phyloP scores from a whole-genome alignment of 2,797 vertebrate species.

The Sciaenops ocellatus region DNA sequence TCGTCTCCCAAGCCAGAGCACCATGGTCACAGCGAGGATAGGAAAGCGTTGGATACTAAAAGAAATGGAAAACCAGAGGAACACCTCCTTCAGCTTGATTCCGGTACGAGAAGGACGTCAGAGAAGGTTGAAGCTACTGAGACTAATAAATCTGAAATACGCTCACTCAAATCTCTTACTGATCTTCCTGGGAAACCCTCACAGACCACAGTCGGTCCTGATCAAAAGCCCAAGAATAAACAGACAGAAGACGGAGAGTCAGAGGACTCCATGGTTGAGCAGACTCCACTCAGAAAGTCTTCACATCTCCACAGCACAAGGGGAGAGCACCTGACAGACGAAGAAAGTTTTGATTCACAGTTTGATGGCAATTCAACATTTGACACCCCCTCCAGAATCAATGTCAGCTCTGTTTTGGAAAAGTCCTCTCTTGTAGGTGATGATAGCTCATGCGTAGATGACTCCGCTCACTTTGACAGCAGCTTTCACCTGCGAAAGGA shows the following conservation, averaged over 20 bases:
- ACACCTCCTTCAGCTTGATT: slow-evolving; percentile 49
- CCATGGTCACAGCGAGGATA: slow-evolving; percentile 40
- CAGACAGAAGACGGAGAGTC: slow-evolving; percentile 45
- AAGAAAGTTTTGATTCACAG: slow-evolving; percentile 63
- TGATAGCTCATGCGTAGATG: slow-evolving; percentile 54
- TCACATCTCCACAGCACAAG: slow-evolving; percentile 60
- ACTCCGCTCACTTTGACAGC: slow-evolving; percentile 61
- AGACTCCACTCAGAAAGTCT: slow-evolving; percentile 54
- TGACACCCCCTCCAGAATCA: slow-evolving; percentile 47
- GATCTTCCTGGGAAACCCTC: slow-evolving; percentile 59
- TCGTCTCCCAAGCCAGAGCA: slow-evolving; percentile 58
- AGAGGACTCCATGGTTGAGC: slow-evolving; percentile 47
- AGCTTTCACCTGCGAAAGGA: slow-evolving; percentile 51
- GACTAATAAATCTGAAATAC: slow-evolving; percentile 37
- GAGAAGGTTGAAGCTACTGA: slow-evolving; percentile 51
- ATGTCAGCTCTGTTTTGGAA: slow-evolving; percentile 62
- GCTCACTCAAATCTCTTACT: slow-evolving; percentile 26
- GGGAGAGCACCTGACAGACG: slow-evolving; percentile 50
- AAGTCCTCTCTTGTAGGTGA: slow-evolving; percentile 50
- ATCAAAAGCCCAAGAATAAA: slow-evolving; percentile 55
- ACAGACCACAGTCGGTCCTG: slow-evolving; percentile 37
- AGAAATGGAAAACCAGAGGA: slow-evolving; percentile 55
- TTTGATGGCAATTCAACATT: slow-evolving; percentile 58
- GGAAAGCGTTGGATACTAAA: slow-evolving; percentile 34
- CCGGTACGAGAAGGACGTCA: slow-evolving; percentile 13